Evolutionary conservation across 2,113 vertebrate species (phyloP).

Genomic region (Salminus brasiliensis): DNA sequence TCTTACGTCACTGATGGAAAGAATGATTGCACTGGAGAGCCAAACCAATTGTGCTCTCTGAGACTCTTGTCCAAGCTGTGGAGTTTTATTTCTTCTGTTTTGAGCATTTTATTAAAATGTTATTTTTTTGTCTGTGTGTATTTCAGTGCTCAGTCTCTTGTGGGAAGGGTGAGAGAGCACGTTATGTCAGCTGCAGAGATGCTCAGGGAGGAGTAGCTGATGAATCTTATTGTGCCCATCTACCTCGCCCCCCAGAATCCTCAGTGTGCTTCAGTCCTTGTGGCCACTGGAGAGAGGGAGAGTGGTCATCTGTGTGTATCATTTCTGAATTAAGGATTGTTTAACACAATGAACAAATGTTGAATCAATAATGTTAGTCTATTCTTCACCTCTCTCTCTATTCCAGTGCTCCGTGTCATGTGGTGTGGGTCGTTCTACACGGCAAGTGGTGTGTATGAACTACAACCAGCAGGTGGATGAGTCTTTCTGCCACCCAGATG

Average conservation of each 20-base stretch:
- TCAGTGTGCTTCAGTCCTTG: slow-evolving; percentile 87
- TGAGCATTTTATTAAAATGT: background rate
- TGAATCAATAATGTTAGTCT: background rate
- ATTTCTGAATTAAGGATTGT: background rate
- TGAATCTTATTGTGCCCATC: slow-evolving; percentile 83
- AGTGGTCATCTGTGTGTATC: slow-evolving; percentile 90
- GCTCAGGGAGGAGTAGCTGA: slow-evolving; percentile 82
- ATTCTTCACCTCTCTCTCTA: slow-evolving; percentile 52
- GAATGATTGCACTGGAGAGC: no score
- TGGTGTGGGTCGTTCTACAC: slow-evolving; percentile 79
- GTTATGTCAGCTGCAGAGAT: slow-evolving; percentile 94
- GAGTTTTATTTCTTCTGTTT: no score
- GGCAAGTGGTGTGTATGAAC: slow-evolving; percentile 87
- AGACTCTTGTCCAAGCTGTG: no score
- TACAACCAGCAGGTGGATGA: slow-evolving; percentile 85
- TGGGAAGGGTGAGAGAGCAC: slow-evolving; percentile 85
- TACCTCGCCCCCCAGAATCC: slow-evolving; percentile 84
- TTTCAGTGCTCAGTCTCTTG: slow-evolving; percentile 91
- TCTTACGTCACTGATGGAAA: no score
- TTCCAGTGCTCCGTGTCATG: slow-evolving; percentile 89
- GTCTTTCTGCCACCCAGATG: slow-evolving; percentile 84
- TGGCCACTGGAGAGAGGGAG: slow-evolving; percentile 89
- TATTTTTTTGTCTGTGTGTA: slow-evolving; percentile 15
- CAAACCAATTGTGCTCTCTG: no score
- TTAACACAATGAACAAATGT: background rate